Evolutionary conservation across 1,140 invertebrate species (phyloP).

Genomic region (Aphidius ervi): DNA sequence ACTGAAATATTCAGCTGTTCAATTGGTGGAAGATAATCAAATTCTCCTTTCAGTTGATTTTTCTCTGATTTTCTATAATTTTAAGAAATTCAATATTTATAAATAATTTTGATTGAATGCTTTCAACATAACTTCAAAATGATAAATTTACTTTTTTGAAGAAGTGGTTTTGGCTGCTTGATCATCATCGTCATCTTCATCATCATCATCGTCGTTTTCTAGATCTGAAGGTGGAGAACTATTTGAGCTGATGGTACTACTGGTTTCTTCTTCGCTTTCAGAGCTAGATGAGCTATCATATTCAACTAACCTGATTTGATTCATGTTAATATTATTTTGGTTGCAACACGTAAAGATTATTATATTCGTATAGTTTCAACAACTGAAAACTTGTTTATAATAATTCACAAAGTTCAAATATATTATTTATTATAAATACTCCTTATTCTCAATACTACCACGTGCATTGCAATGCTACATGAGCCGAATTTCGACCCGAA

Average conservation of each 20-base stretch:
- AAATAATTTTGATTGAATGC: not conserved
- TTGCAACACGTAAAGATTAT: too few species aligned
- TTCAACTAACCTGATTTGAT: too few species aligned
- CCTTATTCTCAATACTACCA: too few species aligned
- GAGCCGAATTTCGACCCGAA: too few species aligned
- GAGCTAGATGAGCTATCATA: not conserved
- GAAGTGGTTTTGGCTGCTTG: not conserved
- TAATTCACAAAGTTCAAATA: too few species aligned
- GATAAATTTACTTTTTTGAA: slow-evolving; percentile 1
- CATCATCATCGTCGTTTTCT: slow-evolving; percentile 19
- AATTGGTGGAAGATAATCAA: slow-evolving; percentile 77
- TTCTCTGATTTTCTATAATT: slow-evolving; percentile 11
- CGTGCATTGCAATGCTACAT: too few species aligned
- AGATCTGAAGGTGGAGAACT: slow-evolving; percentile 22
- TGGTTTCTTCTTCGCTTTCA: slow-evolving; percentile 27
- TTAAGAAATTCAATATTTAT: slow-evolving; percentile 13
- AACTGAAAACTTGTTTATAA: too few species aligned
- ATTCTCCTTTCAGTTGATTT: slow-evolving; percentile 31
- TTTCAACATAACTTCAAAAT: not conserved
- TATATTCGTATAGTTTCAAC: too few species aligned
- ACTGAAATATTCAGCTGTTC: slow-evolving; percentile 78
- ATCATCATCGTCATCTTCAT: not conserved
- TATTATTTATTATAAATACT: too few species aligned
- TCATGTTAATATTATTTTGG: too few species aligned
- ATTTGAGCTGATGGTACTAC: slow-evolving; percentile 14